Conservation (phyloP, 2,797 vertebrate genomes). For the Peromyscus attwateri region DNA sequence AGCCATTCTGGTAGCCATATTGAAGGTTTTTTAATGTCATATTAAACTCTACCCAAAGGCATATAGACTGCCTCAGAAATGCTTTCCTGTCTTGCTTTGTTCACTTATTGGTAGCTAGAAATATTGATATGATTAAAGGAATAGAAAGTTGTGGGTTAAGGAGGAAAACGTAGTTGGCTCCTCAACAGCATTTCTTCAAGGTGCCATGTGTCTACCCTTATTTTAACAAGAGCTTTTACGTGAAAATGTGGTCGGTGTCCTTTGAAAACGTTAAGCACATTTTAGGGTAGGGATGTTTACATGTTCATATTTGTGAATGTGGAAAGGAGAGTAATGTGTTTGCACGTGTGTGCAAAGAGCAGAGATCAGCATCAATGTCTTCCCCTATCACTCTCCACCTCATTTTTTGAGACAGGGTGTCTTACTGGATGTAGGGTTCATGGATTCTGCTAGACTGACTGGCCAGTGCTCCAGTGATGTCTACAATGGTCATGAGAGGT, state of each 20-base stretch:
- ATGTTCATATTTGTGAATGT: not conserved
- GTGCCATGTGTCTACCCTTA: not conserved
- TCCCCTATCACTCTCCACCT: not conserved
- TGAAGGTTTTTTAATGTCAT: conserved; percentile 41
- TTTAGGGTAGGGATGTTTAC: not conserved
- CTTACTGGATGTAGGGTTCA: not conserved
- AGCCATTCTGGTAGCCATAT: not conserved
- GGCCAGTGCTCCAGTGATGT: not conserved
- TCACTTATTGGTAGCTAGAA: not conserved
- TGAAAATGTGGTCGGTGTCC: not conserved
- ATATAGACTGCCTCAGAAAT: not conserved
- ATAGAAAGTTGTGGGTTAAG: not conserved
- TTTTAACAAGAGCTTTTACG: not conserved
- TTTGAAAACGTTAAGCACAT: not conserved
- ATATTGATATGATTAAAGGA: not conserved
- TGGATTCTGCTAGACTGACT: not conserved
- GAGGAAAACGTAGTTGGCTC: not conserved
- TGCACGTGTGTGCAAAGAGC: not conserved
- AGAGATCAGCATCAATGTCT: not conserved
- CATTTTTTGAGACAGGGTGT: not conserved
- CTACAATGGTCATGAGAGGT: not conserved
- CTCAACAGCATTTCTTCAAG: not conserved
- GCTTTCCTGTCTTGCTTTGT: not conserved
- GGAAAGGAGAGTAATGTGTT: not conserved
- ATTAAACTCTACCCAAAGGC: not conserved